A percentile compares a stretch with the other conserved stretches of the same genome.
These are phyloP conservation scores for Eulemur rubriventer DNA, from an alignment of 2,797 vertebrate species.

Conservation along the genomic window DNA sequence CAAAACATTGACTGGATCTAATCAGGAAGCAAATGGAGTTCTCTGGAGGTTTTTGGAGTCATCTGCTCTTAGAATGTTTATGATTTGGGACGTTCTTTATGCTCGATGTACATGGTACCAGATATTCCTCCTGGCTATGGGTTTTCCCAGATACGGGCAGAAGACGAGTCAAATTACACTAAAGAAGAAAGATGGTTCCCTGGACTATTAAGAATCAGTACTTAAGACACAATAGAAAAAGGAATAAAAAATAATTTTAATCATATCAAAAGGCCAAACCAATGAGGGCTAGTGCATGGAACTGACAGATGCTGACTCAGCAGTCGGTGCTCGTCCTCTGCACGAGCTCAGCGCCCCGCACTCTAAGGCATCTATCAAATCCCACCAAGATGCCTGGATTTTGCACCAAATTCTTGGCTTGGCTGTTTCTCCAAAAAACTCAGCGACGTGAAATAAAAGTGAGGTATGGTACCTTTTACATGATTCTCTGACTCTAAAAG, in stretches of 20 bases:
- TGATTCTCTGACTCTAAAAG: neutral
- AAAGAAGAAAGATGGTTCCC: neutral
- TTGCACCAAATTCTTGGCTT: neutral
- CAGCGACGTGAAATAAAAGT: neutral
- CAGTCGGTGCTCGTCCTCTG: neutral
- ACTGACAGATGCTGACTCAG: neutral
- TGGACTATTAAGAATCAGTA: neutral
- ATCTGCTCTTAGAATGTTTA: neutral
- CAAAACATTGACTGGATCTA: neutral
- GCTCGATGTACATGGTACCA: neutral
- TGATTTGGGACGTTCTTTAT: neutral
- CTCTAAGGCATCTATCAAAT: neutral
- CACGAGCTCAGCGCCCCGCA: rapidly evolving
- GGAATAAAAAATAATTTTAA: constrained; percentile 76
- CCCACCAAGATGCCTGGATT: neutral
- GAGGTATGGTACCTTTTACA: neutral
- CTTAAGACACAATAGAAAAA: constrained; percentile 40
- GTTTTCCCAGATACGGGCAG: neutral
- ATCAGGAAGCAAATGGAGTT: neutral
- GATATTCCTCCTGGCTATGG: rapidly evolving
- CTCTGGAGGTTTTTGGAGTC: neutral
- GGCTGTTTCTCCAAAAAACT: neutral
- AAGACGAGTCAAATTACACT: neutral
- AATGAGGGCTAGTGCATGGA: neutral
- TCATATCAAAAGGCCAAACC: constrained; percentile 60